Evolutionary conservation across 2,888 invertebrate genomes (phyloP).

Genomic region (Tipula unca): DNA sequence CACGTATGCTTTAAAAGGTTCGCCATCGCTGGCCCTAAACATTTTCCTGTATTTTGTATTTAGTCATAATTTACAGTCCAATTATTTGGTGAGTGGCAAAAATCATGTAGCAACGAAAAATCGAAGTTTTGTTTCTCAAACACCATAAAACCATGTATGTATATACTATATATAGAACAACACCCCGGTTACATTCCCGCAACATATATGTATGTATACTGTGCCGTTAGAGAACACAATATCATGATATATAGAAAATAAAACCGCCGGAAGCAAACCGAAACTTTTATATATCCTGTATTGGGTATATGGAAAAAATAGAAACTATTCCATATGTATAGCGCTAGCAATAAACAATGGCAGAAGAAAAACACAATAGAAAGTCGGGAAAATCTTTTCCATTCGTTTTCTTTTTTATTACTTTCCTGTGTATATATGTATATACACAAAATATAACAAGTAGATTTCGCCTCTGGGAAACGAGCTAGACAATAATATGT

Average conservation of each 20-base stretch:
- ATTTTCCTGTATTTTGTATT: no score
- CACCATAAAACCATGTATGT: background rate
- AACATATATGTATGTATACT: background rate
- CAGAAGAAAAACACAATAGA: background rate
- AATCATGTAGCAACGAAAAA: background rate
- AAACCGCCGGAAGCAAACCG: background rate
- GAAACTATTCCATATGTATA: background rate
- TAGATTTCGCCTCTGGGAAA: conserved; percentile 2
- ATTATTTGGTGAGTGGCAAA: background rate
- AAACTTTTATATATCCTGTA: background rate
- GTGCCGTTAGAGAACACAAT: background rate
- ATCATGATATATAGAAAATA: background rate
- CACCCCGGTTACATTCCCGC: background rate
- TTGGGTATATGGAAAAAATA: background rate
- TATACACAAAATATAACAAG: background rate
- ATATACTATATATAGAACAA: background rate
- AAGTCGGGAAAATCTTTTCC: background rate
- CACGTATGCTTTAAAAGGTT: no score
- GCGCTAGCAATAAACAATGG: background rate
- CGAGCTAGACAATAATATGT: conserved; percentile 8
- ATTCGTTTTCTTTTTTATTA: background rate
- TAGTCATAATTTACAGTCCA: no score
- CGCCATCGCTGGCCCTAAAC: no score
- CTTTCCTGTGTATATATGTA: background rate
- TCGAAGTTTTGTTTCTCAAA: background rate